phyloP scores from a whole-genome alignment of 2,113 vertebrate genomes.

The Taxidea taxus region DNA sequence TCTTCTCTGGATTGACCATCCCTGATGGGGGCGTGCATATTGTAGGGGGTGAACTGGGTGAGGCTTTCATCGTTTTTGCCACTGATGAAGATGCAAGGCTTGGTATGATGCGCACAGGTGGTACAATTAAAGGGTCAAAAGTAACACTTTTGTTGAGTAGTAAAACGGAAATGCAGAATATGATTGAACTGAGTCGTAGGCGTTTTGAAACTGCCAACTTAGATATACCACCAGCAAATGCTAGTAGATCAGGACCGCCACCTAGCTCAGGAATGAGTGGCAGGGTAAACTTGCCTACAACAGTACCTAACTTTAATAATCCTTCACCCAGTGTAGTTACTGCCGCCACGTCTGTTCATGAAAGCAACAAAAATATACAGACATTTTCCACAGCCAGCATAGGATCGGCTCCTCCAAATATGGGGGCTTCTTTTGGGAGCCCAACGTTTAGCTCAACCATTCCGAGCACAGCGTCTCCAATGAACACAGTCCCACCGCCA shows the following conservation, averaged over 20 bases:
- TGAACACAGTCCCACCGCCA: conserved; percentile 93
- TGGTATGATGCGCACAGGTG: conserved; percentile 99
- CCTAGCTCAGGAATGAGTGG: conserved; percentile 88
- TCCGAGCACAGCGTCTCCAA: conserved; percentile 89
- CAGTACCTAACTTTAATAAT: conserved; percentile 92
- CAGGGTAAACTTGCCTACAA: conserved; percentile 89
- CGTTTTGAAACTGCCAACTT: conserved; percentile 94
- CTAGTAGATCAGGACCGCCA: conserved; percentile 88
- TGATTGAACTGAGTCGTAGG: conserved; percentile 99
- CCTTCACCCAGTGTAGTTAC: conserved; percentile 88
- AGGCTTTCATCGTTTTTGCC: conserved; percentile 99
- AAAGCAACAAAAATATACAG: conserved; percentile 91
- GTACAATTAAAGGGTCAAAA: conserved; percentile 98
- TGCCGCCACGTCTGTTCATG: conserved; percentile 89
- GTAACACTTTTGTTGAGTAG: conserved; percentile 98
- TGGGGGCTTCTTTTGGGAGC: conserved; percentile 92
- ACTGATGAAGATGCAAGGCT: conserved; percentile 99
- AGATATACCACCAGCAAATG: conserved; percentile 91
- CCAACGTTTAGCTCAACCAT: conserved; percentile 91
- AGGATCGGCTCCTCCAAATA: conserved; percentile 90
- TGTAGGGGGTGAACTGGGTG: conserved; percentile 99
- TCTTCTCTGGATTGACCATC: conserved; percentile 99
- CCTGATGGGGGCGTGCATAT: conserved; percentile 99
- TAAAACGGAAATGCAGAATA: conserved; percentile 99
- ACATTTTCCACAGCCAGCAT: conserved; percentile 89